Base-by-base conservation (phyloP, 2,113 vertebrate genomes). In the Martes martes region DNA sequence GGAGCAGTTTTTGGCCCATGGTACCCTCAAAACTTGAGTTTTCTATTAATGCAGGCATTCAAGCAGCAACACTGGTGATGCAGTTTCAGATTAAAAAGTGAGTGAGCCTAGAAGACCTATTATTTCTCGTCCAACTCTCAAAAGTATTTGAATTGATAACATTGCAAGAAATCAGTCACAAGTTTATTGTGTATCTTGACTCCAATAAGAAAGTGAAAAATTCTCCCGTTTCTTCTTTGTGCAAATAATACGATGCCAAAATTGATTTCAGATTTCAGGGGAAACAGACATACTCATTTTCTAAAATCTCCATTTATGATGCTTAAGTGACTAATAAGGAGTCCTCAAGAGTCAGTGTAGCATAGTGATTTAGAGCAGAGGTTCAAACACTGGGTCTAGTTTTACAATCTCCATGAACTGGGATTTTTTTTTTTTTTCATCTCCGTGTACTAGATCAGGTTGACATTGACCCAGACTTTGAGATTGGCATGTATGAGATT, bases 121-220 rank as follows among this genome's bases (percentile, higher is more conserved):
- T 95, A 73, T 91, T 91, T 94, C 81, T 85, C 73, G 36, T 92
- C 26, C 39, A 86, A 79, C 50, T 97, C 65, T 79, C 90, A 95
- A 87, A 94, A 92, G 73, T 90, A 90, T 97, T 96, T 95, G 87
- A 96, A 97, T 73, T 97, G 83, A 87, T 96, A 94, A 79, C 39
- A 82, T 52, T 94, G 65, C 6, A 86, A 88, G 63, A 95, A 95
- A 94, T 89, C 81, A 90, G 61, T 95, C 36, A 31, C 33, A 97
- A 65, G 7, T 78, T 95, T 91, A 84, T 92, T 96, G 73, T 86
- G 2, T 88, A 65, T 79, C 65, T 93, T 92, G 59, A 86, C 71
- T 96, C 55, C 73, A 89, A 76, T 80, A 94, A 76, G 73, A 96
- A 97, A 96, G 84, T 80, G 76, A 94, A 94, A 95, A 95, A 59